Evolutionary conservation across 2,113 vertebrate species (phyloP), one percentile per base, ranked within the genome.

Genomic region (Haplochromis burtoni): DNA sequence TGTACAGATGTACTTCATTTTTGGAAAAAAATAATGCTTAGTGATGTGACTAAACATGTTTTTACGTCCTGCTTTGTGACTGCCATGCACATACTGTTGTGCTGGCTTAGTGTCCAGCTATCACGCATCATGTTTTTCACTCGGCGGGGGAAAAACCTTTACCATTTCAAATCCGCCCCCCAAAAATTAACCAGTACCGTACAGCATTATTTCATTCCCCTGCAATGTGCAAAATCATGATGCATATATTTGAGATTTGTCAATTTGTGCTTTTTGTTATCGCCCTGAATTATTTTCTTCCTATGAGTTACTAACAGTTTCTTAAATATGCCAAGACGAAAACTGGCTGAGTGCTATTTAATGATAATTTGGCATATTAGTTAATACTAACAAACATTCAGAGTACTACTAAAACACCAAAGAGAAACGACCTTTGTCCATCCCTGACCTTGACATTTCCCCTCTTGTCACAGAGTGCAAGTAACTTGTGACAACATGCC

Each of bases 401-500:
- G 33, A 42, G 40, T 10, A 57, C 40, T 29, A 45, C 19, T 80
- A 14, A 91, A 92, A 83, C 57, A 54, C 7, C 91, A 91, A 89
- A 90, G 82, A 91, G 78, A 89, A 79, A 86, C 10, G 38, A 82
- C 24, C 89, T 68, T 83, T 17, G 42, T 80, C 82, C 80, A 73
- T 90, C 81, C 84, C 85, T 86, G 66, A 94, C 80, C 85, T 86
- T 90, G 80, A 92, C 93, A 92, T 88, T 53, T 63, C 35, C 89
- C 82, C 24, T 71, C 80, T 89, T 94, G 94, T 95, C 94, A 94
- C 93, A 95, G 68, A 93, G 94, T 88, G 38, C 76, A 54, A 87
- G 29, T 47, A 83, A 90, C 94, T 93, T 94, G 91, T 91, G 93
- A 94, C 94, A 91, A 90, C 49, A 40, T 63, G 31, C 84, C 79